These are phyloP conservation scores for Noctua comes DNA, from an alignment of 2,888 invertebrate genomes.

Conservation along the genomic window DNA sequence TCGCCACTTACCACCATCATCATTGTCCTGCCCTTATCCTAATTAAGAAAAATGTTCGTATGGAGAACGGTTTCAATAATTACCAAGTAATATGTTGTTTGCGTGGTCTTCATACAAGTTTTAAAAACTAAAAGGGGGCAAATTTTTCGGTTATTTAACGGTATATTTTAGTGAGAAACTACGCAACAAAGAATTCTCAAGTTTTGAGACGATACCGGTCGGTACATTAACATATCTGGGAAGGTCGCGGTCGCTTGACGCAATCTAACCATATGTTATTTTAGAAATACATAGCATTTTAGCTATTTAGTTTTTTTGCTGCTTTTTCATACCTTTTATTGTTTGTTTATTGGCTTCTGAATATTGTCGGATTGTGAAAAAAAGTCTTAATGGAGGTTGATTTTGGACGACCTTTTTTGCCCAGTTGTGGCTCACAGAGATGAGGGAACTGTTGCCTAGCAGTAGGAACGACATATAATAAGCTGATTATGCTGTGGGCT, in stretches of 20 bases:
- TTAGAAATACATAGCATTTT: conserved; percentile 28
- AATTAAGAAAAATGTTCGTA: not conserved
- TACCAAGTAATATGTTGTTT: not conserved
- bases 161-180: conserved; percentile 46
- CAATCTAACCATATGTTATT: conserved; percentile 45
- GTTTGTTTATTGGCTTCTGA: not conserved
- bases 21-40: not conserved
- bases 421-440: not conserved
- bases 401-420: too few species aligned
- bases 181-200: conserved; percentile 44
- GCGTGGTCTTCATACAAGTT: not conserved
- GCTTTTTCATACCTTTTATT: not conserved
- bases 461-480: too few species aligned
- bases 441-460: too few species aligned
- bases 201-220: conserved; percentile 44
- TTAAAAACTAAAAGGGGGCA: not conserved
- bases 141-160: conserved; percentile 45
- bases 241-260: conserved; percentile 65
- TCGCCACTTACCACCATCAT: not conserved
- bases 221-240: conserved; percentile 57
- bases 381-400: not conserved
- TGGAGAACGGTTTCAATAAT: not conserved
- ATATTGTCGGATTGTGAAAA: not conserved
- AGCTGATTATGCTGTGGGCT: too few species aligned
- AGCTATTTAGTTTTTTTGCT: not conserved